Percentiles rank a stretch among this genome's conserved stretches.
Evolutionary conservation across 2,888 invertebrate genomes (phyloP).

Genomic region (Erebia epiphron): DNA sequence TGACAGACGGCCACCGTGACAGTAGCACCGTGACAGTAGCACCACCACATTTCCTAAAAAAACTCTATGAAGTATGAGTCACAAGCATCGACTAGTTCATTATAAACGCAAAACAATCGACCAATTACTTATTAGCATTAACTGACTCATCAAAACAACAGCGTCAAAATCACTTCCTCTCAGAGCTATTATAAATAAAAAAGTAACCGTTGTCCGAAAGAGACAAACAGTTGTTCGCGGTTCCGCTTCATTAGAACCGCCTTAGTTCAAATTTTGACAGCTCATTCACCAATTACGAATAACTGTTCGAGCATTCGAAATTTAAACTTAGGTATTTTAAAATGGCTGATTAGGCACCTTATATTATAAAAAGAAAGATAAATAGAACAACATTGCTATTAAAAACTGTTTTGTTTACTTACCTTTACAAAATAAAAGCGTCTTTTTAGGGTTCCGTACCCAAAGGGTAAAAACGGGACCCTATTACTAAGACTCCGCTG

Average conservation of each 20-base stretch:
- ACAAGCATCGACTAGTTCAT: too few species aligned
- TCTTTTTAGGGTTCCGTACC: too few species aligned
- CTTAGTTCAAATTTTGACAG: constrained; percentile 74
- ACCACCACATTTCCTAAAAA: too few species aligned
- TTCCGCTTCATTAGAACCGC: constrained; percentile 68
- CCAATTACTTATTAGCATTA: not conserved
- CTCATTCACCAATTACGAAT: constrained; percentile 61
- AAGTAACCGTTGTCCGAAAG: constrained; percentile 47
- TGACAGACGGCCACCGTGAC: too few species aligned
- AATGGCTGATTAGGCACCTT: constrained; percentile 6
- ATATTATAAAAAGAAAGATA: too few species aligned
- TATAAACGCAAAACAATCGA: not conserved
- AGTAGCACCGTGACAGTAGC: too few species aligned
- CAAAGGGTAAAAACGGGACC: too few species aligned
- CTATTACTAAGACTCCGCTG: too few species aligned
- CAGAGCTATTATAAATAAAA: constrained; percentile 11
- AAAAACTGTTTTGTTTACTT: too few species aligned
- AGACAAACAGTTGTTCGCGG: constrained; percentile 56
- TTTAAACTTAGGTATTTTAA: constrained; percentile 4
- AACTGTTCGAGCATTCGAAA: constrained; percentile 36
- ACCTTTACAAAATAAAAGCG: too few species aligned
- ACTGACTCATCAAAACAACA: not conserved
- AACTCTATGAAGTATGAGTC: too few species aligned
- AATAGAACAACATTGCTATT: too few species aligned
- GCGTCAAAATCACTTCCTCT: constrained; percentile 1